phyloP scores from a whole-genome alignment of 2,888 invertebrate genomes.

The Cryptosula pallasiana region DNA sequence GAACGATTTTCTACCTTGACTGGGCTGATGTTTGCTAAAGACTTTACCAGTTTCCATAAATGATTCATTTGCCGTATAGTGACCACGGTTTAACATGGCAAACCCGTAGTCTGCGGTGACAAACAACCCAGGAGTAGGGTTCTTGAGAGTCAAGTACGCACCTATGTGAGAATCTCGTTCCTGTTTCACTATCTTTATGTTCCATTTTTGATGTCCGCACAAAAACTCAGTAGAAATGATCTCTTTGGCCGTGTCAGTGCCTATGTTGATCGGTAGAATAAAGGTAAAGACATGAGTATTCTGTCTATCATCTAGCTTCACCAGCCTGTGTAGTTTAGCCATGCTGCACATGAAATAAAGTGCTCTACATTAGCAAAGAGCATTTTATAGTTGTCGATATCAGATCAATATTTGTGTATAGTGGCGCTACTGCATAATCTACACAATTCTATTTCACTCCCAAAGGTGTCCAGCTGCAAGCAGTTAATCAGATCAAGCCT shows the following conservation, averaged over 20 bases:
- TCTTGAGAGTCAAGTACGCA: slow-evolving; percentile 72
- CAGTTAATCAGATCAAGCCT: background rate
- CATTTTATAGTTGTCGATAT: slow-evolving; percentile 18
- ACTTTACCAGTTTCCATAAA: slow-evolving; percentile 71
- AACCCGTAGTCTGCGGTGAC: slow-evolving; percentile 76
- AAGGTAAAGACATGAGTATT: slow-evolving; percentile 80
- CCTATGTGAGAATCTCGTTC: slow-evolving; percentile 66
- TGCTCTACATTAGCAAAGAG: background rate
- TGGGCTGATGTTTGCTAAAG: slow-evolving; percentile 48
- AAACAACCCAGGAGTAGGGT: slow-evolving; percentile 68
- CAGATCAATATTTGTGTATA: slow-evolving; percentile 21
- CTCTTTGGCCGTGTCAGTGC: slow-evolving; percentile 72
- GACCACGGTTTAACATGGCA: slow-evolving; percentile 72
- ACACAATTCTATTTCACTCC: slow-evolving; percentile 22
- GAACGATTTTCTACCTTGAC: slow-evolving; percentile 46
- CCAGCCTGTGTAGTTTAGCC: slow-evolving; percentile 63
- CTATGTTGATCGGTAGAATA: slow-evolving; percentile 71
- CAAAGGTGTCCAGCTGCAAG: slow-evolving; percentile 19
- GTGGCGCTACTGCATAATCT: background rate
- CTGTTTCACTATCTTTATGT: slow-evolving; percentile 70
- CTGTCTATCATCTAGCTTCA: slow-evolving; percentile 73
- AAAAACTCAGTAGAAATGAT: slow-evolving; percentile 76
- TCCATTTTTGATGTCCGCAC: slow-evolving; percentile 77
- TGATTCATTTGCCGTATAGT: slow-evolving; percentile 75
- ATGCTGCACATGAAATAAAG: slow-evolving; percentile 30